These are phyloP conservation scores for Cheilosia impressa DNA, from an alignment of 2,888 invertebrate genomes.

Conservation along the genomic window DNA sequence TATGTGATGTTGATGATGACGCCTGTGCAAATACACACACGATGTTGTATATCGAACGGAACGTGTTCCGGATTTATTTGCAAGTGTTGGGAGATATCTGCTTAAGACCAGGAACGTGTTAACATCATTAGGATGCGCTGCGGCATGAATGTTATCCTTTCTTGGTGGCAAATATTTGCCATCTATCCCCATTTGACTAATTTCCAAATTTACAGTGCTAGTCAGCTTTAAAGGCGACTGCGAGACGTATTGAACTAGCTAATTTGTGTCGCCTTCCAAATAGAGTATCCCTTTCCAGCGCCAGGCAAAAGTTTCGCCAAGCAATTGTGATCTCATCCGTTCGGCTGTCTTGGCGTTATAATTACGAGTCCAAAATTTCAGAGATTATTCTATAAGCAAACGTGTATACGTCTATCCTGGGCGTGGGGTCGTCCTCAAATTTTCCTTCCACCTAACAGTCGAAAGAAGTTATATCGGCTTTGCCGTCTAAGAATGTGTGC, in stretches of 20 bases:
- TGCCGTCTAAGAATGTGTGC: conserved; percentile 55
- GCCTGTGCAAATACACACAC: conserved; percentile 52
- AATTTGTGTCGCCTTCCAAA: conserved; percentile 51
- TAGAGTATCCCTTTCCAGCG: not conserved
- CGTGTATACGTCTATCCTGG: conserved; percentile 21
- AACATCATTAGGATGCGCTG: conserved; percentile 70
- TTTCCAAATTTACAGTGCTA: conserved; percentile 25
- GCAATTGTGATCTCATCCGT: conserved; percentile 63
- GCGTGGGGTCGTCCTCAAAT: not conserved
- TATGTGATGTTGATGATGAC: conserved; percentile 2
- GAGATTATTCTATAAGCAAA: conserved; percentile 41
- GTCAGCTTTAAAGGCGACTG: conserved; percentile 16
- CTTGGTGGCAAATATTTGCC: conserved; percentile 64
- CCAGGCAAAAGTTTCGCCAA: conserved; percentile 48
- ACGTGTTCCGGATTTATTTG: conserved; percentile 54
- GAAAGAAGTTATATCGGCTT: conserved; percentile 76
- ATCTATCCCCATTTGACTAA: conserved; percentile 32
- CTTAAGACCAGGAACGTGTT: conserved; percentile 72
- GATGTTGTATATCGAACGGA: conserved; percentile 15
- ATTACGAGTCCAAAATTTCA: conserved; percentile 63
- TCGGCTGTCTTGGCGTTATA: conserved; percentile 55
- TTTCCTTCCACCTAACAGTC: conserved; percentile 47
- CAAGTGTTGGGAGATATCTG: conserved; percentile 65
- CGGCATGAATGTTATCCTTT: conserved; percentile 71
- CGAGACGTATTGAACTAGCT: conserved; percentile 21